Conservation (phyloP, 37 sponge, comb jelly and placozoan genomes). For the Halisarca cf. caerulea region DNA sequence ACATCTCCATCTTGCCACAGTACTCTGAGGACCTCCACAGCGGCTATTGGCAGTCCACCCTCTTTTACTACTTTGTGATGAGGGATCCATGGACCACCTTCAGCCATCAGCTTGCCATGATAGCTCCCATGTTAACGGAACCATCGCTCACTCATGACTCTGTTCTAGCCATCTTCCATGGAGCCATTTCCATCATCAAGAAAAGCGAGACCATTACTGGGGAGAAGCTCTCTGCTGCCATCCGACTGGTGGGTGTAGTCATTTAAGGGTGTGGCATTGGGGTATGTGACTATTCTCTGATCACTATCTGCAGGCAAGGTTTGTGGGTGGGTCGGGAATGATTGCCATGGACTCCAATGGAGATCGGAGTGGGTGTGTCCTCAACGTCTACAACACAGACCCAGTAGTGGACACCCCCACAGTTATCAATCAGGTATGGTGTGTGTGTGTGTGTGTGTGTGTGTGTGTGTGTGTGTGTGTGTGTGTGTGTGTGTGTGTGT, state of each 20-base stretch:
- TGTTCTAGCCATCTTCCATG: slow-evolving; percentile 35
- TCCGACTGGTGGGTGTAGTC: slow-evolving; percentile 3
- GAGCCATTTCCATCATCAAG: slow-evolving; percentile 32
- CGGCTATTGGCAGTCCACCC: slow-evolving; percentile 21
- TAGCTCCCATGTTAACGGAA: neutral
- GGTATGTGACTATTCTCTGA: neutral
- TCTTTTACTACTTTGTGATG: slow-evolving; percentile 16
- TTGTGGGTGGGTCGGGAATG: neutral
- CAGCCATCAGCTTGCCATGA: slow-evolving; percentile 20
- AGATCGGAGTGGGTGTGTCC: neutral
- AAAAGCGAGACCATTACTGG: slow-evolving; percentile 42
- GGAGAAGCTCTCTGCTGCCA: neutral
- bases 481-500: too few species aligned
- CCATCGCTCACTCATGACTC: slow-evolving; percentile 33
- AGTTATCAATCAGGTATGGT: neutral
- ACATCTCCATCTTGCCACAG: neutral
- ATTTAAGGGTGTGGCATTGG: neutral
- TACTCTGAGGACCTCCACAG: neutral
- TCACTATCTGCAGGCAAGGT: neutral
- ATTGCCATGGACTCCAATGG: neutral
- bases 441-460: too few species aligned
- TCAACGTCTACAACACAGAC: neutral
- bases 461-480: too few species aligned
- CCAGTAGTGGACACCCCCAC: neutral
- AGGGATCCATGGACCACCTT: slow-evolving; percentile 15